These are phyloP conservation scores for Chlamydotis undulata DNA, from an alignment of 2,113 vertebrate species.

Conservation along the genomic window DNA sequence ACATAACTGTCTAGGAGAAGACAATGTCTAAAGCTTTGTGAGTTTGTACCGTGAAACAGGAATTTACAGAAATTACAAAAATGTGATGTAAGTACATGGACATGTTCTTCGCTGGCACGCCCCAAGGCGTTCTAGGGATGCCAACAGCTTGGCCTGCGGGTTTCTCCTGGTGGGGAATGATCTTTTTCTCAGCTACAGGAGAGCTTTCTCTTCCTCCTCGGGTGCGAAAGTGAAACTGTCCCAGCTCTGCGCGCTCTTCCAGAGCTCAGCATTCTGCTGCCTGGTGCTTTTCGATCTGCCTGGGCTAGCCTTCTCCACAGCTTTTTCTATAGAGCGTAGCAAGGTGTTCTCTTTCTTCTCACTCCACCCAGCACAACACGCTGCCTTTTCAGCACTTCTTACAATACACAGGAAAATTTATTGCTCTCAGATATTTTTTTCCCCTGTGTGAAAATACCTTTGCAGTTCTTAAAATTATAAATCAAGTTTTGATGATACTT, in stretches of 20 bases:
- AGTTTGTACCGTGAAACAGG: neutral
- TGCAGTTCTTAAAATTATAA: neutral
- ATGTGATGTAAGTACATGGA: neutral
- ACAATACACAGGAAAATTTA: neutral
- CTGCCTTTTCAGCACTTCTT: neutral
- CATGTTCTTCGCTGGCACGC: neutral
- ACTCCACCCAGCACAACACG: neutral
- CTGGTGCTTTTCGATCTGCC: neutral
- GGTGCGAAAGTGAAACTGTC: neutral
- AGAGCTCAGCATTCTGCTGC: neutral
- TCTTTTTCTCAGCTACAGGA: neutral
- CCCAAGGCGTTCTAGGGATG: neutral
- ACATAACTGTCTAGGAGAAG: neutral
- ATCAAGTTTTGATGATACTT: neutral
- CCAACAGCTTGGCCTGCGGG: accelerated
- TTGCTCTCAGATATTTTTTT: neutral
- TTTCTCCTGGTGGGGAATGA: neutral
- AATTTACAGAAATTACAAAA: neutral
- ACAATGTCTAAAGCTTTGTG: neutral
- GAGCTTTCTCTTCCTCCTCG: neutral
- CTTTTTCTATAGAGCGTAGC: neutral
- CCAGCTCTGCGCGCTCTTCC: neutral
- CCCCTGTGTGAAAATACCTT: neutral
- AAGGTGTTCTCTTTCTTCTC: neutral
- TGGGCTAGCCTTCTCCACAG: neutral